phyloP scores from a whole-genome alignment of 2,797 vertebrate species.

The Schizopygopsis malacanthus region DNA sequence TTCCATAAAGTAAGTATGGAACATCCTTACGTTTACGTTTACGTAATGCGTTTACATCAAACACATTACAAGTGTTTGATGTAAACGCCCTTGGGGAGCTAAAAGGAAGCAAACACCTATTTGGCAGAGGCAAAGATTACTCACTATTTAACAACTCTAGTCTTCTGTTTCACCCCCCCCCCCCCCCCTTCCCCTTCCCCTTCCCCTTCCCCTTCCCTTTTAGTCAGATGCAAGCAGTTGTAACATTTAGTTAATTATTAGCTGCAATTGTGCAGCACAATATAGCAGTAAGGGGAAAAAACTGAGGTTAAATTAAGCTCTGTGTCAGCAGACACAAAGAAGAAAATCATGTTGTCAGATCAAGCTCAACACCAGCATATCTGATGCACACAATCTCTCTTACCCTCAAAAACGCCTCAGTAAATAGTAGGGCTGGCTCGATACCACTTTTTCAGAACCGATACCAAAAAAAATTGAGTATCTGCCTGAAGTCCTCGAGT shows the following conservation, averaged over 20 bases:
- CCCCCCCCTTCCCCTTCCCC: no score
- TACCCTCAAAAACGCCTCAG: constrained; percentile 23
- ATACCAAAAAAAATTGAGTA: no score
- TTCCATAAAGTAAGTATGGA: no score
- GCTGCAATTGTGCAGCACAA: constrained; percentile 9
- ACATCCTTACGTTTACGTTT: no score
- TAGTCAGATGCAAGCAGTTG: background rate
- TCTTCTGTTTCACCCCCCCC: background rate
- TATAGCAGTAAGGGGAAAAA: constrained; percentile 49
- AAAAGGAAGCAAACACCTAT: constrained; percentile 11
- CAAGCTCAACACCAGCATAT: constrained; percentile 16
- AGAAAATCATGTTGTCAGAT: constrained; percentile 34
- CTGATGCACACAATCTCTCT: background rate
- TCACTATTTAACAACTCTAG: background rate
- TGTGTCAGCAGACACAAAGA: constrained; percentile 11
- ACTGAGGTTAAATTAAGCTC: constrained; percentile 13
- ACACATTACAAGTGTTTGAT: constrained; percentile 26
- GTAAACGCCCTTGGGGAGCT: background rate
- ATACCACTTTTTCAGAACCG: no score
- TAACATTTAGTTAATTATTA: constrained; percentile 59
- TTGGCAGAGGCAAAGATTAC: background rate
- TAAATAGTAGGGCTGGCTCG: background rate
- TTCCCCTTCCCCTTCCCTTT: background rate
- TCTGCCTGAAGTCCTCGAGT: no score
- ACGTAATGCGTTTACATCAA: no score